A percentile compares a stretch with the other conserved stretches of the same genome.
Conservation (phyloP, 2,797 vertebrate species). For the Gymnocypris eckloni region DNA sequence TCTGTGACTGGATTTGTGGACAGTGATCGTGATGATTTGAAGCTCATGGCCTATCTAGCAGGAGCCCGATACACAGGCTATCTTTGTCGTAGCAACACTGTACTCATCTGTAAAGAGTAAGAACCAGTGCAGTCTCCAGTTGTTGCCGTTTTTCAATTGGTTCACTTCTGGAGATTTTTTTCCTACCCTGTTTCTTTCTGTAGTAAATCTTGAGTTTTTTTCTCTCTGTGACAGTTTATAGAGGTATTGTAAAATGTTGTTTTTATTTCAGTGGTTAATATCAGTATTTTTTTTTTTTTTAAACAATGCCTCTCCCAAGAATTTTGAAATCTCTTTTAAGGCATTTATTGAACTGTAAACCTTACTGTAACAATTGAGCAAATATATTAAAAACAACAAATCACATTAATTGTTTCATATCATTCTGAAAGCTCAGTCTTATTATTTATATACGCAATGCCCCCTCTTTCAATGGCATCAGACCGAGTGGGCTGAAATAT, state of each 20-base stretch:
- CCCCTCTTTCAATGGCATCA: conserved; percentile 62
- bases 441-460: background rate
- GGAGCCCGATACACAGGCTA: conserved; percentile 96
- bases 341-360: background rate
- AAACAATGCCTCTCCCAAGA: background rate
- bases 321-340: background rate
- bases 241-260: background rate
- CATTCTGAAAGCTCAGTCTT: conserved; percentile 10
- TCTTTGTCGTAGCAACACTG: conserved; percentile 93
- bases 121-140: conserved; percentile 53
- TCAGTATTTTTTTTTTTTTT: background rate
- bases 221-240: background rate
- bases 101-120: conserved; percentile 99
- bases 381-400: background rate
- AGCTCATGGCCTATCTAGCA: conserved; percentile 93
- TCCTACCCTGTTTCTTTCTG: background rate
- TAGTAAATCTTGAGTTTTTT: background rate
- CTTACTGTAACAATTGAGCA: background rate
- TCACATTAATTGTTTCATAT: conserved; percentile 7
- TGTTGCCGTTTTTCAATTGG: background rate
- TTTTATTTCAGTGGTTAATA: background rate
- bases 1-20: conserved; percentile 96
- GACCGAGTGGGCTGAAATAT: conserved; percentile 90
- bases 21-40: conserved; percentile 93
- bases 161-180: background rate